These are phyloP conservation scores for Pachycephala philippinensis DNA, from an alignment of 2,113 vertebrate species.

Conservation along the genomic window DNA sequence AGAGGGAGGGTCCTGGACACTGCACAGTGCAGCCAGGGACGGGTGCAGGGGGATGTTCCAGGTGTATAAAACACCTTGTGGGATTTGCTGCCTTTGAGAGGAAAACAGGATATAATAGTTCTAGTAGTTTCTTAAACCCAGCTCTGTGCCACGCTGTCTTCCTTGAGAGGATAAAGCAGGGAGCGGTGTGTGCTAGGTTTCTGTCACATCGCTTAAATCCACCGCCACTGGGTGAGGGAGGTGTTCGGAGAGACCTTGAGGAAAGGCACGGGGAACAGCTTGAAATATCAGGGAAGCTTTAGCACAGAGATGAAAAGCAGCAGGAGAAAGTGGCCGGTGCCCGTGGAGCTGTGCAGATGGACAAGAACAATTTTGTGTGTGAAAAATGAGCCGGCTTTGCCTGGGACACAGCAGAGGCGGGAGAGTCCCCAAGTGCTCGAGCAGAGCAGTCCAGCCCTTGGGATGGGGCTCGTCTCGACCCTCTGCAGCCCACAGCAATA, in stretches of 20 bases:
- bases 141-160: rapidly evolving
- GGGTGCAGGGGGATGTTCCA: neutral
- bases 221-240: rapidly evolving
- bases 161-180: neutral
- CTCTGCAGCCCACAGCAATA: neutral
- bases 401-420: neutral
- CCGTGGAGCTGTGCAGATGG: neutral
- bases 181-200: rapidly evolving
- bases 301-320: neutral
- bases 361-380: neutral
- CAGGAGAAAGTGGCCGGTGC: neutral
- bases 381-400: neutral
- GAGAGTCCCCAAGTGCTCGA: rapidly evolving
- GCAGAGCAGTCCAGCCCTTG: neutral
- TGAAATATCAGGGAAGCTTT: neutral
- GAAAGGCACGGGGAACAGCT: neutral
- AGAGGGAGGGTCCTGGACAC: rapidly evolving
- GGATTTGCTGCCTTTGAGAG: neutral
- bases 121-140: neutral
- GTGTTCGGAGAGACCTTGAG: neutral
- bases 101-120: neutral
- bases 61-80: neutral
- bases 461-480: neutral
- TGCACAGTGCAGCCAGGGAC: neutral
- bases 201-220: rapidly evolving